phyloP scores from a whole-genome alignment of 2,797 vertebrate species.

The Synanceia verrucosa region DNA sequence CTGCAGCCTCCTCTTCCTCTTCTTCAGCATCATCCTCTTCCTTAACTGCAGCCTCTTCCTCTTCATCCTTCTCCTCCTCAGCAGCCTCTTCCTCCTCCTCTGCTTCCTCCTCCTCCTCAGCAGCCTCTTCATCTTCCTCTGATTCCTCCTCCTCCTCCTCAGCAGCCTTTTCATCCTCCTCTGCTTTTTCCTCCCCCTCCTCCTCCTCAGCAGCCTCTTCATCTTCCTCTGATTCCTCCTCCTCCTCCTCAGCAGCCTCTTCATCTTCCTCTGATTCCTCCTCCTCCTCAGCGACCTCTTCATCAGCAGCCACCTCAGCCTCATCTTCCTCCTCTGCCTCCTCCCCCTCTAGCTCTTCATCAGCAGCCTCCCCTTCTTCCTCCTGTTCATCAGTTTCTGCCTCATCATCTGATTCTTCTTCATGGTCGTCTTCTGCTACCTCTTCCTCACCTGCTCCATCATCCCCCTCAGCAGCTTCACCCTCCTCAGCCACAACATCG shows the following conservation, averaged over 20 bases:
- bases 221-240: neutral
- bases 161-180: fast-evolving
- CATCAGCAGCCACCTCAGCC: neutral
- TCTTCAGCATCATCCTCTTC: neutral
- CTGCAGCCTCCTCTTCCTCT: neutral
- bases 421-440: neutral
- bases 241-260: neutral
- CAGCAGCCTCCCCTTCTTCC: neutral
- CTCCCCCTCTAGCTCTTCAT: neutral
- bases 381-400: fast-evolving
- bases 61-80: constrained; percentile 1
- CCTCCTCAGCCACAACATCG: constrained; percentile 49
- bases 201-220: neutral
- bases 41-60: neutral
- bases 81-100: neutral
- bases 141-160: neutral
- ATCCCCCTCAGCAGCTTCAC: neutral
- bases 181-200: neutral
- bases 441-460: neutral
- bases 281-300: neutral
- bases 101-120: neutral
- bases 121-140: neutral
- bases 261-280: neutral
- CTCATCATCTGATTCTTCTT: neutral
- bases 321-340: neutral